A percentile compares a stretch with the other conserved stretches of the same genome.
Conservation (phyloP, 2,113 vertebrate genomes). For the Pelobates fuscus region DNA sequence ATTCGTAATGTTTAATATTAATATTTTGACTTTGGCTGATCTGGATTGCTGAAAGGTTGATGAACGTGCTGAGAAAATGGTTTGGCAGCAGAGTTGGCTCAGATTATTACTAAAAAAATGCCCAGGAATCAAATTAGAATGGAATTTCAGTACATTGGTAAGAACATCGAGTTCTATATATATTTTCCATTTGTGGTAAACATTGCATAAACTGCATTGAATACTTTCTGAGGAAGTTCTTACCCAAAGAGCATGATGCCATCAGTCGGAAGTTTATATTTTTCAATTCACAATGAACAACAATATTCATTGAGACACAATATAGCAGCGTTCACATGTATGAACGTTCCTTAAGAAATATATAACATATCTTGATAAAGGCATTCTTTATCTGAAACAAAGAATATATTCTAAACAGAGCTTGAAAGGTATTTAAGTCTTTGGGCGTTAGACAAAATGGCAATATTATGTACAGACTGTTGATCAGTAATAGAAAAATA, state of each 20-base stretch:
- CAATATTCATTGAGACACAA: no score
- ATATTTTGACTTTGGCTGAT: conserved; percentile 46
- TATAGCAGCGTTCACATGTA: no score
- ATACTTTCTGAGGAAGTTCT: background rate
- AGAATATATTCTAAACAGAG: no score
- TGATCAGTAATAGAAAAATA: no score
- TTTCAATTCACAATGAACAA: background rate
- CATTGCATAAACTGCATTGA: background rate
- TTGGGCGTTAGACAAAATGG: no score
- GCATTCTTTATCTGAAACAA: no score
- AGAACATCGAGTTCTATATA: conserved; percentile 29
- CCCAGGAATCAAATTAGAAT: conserved; percentile 40
- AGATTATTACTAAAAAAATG: conserved; percentile 15
- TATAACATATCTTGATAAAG: no score
- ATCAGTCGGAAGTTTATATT: background rate
- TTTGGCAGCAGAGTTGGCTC: conserved; percentile 39
- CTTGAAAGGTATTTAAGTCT: no score
- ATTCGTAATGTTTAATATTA: conserved; percentile 38
- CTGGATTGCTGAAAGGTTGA: conserved; percentile 46
- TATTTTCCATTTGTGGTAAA: conserved; percentile 6
- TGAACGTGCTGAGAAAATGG: conserved; percentile 45
- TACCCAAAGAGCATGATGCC: background rate
- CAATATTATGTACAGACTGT: no score
- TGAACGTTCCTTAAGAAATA: no score
- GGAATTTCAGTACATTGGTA: conserved; percentile 39